phyloP scores from a whole-genome alignment of 2,888 invertebrate genomes.

The Salpingus planirostris region DNA sequence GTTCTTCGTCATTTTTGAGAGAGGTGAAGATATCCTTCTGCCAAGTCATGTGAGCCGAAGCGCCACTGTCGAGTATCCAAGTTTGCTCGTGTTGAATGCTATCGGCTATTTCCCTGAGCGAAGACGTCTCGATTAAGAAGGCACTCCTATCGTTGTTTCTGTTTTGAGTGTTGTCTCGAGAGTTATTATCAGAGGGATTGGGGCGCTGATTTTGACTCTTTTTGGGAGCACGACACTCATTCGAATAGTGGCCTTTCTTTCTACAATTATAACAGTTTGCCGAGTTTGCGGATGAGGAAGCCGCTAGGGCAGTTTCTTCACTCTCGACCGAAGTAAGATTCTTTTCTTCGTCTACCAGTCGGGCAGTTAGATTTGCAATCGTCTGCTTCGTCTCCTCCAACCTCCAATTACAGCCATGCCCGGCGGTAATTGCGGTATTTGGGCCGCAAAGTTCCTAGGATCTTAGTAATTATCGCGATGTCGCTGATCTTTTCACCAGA shows the following conservation, averaged over 20 bases:
- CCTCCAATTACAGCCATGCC: constrained; percentile 13
- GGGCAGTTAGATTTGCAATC: constrained; percentile 10
- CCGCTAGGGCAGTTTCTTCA: constrained; percentile 5
- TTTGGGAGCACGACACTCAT: not conserved
- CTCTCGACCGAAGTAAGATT: constrained; percentile 3
- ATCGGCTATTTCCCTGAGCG: not conserved
- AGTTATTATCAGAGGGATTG: not conserved
- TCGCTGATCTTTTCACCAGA: constrained; percentile 6
- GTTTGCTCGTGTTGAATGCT: constrained; percentile 3
- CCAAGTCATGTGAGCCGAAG: constrained; percentile 15
- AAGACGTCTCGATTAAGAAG: not conserved
- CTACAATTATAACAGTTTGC: constrained; percentile 1
- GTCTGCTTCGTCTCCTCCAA: constrained; percentile 14
- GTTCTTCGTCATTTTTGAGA: not conserved
- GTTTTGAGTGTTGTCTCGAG: not conserved
- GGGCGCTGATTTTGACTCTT: not conserved
- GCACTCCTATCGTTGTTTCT: not conserved
- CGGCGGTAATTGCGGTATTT: constrained; percentile 8
- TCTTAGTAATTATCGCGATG: constrained; percentile 9
- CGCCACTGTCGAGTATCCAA: constrained; percentile 18
- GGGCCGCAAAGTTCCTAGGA: constrained; percentile 5
- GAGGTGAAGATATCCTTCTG: constrained; percentile 6
- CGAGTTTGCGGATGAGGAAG: not conserved
- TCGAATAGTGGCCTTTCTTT: not conserved
- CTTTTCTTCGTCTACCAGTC: constrained; percentile 15